Evolutionary conservation across 64 coral and sea anemone genomes (phyloP), one percentile per base, ranked within the genome.

Genomic region (Actinia equina): DNA sequence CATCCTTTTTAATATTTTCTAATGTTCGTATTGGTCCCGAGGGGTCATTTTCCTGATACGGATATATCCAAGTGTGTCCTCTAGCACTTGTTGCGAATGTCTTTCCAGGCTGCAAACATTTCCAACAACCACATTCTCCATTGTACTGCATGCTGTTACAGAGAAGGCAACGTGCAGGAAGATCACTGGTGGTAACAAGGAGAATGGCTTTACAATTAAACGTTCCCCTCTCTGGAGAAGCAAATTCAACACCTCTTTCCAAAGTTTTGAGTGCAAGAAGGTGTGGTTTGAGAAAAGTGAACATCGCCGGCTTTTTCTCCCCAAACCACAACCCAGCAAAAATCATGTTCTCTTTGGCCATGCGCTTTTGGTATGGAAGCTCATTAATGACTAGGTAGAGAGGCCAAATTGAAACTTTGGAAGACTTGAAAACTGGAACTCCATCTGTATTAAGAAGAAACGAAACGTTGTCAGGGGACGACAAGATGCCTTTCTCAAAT

Each of bases 251-350:
- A 93, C 59, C 92, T 77, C 14, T 86, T 59, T 87, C 90, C 88
- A 65, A 87, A 60, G 15, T 86, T 65, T 52, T 86, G n/a, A 10
- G 82, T 61, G 80, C 17, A 61, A 16, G 43, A 55, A 77, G 69
- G 46, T 84, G 80, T 8, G 89, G 93, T 84, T 65, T 91, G 16
- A 95, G 59, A 65, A 91, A 95, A 79, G 93, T 86, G 69, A 85
- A 88, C 93, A 95, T 95, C 14, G 80, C 56, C 6, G 89, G 89
- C n/a, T n/a, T n/a, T n/a, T n/a, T n/a, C n/a, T n/a, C n/a, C n/a
- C n/a, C n/a, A n/a, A n/a, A n/a, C n/a, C 89, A 89, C 19, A 95
- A 91, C 93, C 93, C 93, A 51, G 85, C 89, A 82, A 95, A 90
- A 22, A 95, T 10, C 93, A 91, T 91, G 43, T 95, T 95, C 79